phyloP scores from a whole-genome alignment of 2,888 invertebrate genomes.

The Melanostoma scalare region DNA sequence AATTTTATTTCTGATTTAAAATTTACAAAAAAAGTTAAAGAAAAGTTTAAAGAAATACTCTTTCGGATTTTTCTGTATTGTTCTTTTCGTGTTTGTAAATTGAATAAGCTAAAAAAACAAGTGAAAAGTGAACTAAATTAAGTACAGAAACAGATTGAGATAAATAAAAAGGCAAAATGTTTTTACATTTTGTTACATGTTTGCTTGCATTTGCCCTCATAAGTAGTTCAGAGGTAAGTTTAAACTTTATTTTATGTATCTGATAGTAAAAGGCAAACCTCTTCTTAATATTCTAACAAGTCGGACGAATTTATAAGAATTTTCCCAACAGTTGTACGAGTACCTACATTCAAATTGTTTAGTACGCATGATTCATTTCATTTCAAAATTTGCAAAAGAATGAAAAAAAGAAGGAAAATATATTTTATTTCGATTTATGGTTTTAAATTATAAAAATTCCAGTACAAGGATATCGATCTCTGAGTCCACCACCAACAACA shows the following conservation, averaged over 20 bases:
- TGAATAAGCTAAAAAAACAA: slow-evolving; percentile 25
- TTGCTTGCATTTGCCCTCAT: slow-evolving; percentile 60
- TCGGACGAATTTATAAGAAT: slow-evolving; percentile 29
- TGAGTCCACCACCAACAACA: slow-evolving; percentile 31
- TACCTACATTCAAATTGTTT: slow-evolving; percentile 11
- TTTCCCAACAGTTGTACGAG: slow-evolving; percentile 5
- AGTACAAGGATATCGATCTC: slow-evolving; percentile 68
- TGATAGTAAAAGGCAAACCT: slow-evolving; percentile 33
- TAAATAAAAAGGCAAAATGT: slow-evolving; percentile 60
- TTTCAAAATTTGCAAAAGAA: slow-evolving; percentile 23
- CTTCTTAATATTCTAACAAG: slow-evolving; percentile 57
- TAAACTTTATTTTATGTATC: background rate
- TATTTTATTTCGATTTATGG: slow-evolving; percentile 14
- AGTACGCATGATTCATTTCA: slow-evolving; percentile 63
- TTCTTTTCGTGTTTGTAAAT: slow-evolving; percentile 16
- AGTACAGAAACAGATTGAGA: slow-evolving; percentile 43
- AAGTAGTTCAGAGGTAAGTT: slow-evolving; percentile 68
- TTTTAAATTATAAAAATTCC: slow-evolving; percentile 13
- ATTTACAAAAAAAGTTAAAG: slow-evolving; percentile 18
- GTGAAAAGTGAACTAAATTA: slow-evolving; percentile 22
- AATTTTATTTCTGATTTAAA: slow-evolving; percentile 36
- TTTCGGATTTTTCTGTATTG: slow-evolving; percentile 13
- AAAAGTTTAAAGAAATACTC: slow-evolving; percentile 9
- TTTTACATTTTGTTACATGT: slow-evolving; percentile 67
- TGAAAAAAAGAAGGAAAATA: slow-evolving; percentile 4